Evolutionary conservation across 2,797 vertebrate genomes (phyloP).

Genomic region (Rousettus madagascariensis): DNA sequence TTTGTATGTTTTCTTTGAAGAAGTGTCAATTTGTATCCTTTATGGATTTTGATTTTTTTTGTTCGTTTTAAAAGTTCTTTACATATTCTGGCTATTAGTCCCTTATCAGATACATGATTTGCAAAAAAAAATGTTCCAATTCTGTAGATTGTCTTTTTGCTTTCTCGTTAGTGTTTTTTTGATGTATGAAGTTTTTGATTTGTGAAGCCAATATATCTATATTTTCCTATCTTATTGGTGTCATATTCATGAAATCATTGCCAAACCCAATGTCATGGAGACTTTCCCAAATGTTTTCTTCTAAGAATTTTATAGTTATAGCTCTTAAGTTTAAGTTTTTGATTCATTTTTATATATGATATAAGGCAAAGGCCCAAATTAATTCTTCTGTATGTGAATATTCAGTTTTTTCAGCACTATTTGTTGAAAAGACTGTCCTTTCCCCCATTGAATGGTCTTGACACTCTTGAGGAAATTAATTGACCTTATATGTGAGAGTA

Average conservation of each 20-base stretch:
- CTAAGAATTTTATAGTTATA: neutral
- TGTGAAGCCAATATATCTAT: neutral
- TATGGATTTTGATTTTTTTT: neutral
- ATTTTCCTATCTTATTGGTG: neutral
- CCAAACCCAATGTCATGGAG: neutral
- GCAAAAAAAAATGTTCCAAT: neutral
- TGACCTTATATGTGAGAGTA: neutral
- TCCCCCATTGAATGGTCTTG: neutral
- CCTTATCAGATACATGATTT: neutral
- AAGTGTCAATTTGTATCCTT: neutral
- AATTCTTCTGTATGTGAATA: neutral
- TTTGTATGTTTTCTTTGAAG: neutral
- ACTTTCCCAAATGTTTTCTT: neutral
- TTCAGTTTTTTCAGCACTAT: neutral
- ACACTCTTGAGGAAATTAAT: neutral
- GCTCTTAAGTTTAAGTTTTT: neutral
- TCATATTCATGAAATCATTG: neutral
- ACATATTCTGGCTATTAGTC: neutral
- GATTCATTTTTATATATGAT: neutral
- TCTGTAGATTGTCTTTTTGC: neutral
- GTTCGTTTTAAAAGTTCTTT: neutral
- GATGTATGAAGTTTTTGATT: neutral
- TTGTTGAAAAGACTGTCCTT: neutral
- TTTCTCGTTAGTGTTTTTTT: neutral
- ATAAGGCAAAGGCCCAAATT: neutral